Evolutionary conservation across 2,113 vertebrate genomes (phyloP).

Genomic region (Maylandia zebra): DNA sequence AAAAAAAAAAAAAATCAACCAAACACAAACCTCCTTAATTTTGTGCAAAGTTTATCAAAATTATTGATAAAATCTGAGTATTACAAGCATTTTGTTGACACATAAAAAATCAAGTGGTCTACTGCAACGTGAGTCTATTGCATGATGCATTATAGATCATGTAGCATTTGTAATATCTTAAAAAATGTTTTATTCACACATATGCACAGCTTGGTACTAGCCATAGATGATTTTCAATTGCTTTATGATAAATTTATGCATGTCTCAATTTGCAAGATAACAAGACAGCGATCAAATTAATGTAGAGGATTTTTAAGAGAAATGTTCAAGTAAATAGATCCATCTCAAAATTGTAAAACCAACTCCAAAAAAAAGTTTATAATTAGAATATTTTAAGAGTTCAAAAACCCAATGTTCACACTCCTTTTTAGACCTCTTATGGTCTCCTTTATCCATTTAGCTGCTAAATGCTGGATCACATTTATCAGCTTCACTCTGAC

Average conservation of each 20-base stretch:
- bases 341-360: neutral
- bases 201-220: neutral
- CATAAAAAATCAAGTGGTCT: neutral
- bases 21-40: neutral
- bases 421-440: neutral
- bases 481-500: neutral
- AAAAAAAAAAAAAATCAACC: neutral
- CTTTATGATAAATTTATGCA: neutral
- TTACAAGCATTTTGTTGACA: neutral
- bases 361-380: accelerated
- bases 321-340: neutral
- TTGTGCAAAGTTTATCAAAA: neutral
- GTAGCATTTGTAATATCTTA: neutral
- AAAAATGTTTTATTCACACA: neutral
- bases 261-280: neutral
- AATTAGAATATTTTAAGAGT: neutral
- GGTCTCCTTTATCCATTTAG: neutral
- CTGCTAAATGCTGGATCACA: neutral
- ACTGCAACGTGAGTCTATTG: neutral
- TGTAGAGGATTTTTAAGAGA: neutral
- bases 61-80: neutral
- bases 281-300: neutral
- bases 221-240: neutral
- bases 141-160: neutral
- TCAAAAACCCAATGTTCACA: neutral